Evolutionary conservation across 2,797 vertebrate genomes (phyloP), one percentile per base, ranked within the genome.

Genomic region (Cyprinella venusta): DNA sequence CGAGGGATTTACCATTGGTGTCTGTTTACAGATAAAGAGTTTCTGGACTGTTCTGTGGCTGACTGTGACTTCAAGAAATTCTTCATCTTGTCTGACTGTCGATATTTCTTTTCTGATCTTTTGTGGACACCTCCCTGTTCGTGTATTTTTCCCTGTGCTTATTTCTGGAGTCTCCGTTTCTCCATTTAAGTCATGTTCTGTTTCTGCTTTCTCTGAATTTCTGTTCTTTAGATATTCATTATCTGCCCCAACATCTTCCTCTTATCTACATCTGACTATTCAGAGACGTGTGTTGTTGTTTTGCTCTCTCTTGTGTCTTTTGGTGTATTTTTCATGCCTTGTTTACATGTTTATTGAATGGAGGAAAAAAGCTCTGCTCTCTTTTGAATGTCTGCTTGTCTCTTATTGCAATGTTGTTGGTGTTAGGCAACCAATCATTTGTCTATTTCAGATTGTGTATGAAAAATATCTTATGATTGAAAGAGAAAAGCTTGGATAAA

Each of bases 111-210:
- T 40, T 81, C 54, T 67, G 38, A 40, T 45, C 79, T 65, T 80
- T 38, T 18, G 18, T 83, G 82, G 54, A 77, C 45, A 63, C 71
- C 71, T 42, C 84, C 79, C 69, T 89, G 45, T n/a, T 59, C 24
- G 10, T 56, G n/a, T 54, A 0, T 56, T 21, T 82, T 76, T 76
- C 61, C 42, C 2, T 45, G 54, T 21, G 13, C 19, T 67, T 38
- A 42, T 75, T 75, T 72, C 86, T 87, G 76, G 88, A 40, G 76
- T 90, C 90, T 50, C 88, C 89, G 89, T 81, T 93, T 90, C 79
- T 63, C 4, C 67, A 84, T 85, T 76, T 84, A 68, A 74, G 80
- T 48, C 63, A 64, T 80, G 48, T 67, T 81, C 74, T 83, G 54
- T 72, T 81, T 82, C 1, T 54, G 69, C 33, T 48, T 69, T 78